Percentiles rank a stretch among this genome's conserved stretches.
Evolutionary conservation across 30 jellyfish, hydroid and myxozoan species (phyloP).

Genomic region (Nemopilema nomurai): DNA sequence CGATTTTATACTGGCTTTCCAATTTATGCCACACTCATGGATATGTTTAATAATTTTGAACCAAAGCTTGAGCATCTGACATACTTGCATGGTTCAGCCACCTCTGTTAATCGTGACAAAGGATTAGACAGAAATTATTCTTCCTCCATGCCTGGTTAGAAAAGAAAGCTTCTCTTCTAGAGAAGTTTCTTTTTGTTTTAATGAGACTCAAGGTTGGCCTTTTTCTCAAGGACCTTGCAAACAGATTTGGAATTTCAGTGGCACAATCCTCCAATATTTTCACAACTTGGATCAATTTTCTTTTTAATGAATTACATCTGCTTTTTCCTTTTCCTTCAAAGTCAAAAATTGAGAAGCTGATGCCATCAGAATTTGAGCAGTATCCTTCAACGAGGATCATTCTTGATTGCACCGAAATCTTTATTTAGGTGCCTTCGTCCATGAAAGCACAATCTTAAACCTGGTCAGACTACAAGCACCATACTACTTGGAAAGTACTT

Average conservation of each 20-base stretch:
- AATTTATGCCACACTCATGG: slow-evolving; percentile 17
- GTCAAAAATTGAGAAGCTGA: background rate
- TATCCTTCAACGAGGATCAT: slow-evolving; percentile 49
- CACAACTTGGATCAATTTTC: slow-evolving; percentile 54
- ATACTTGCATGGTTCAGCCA: slow-evolving; percentile 36
- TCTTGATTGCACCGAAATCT: slow-evolving; percentile 57
- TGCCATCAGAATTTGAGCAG: slow-evolving; percentile 25
- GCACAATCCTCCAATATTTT: slow-evolving; percentile 41
- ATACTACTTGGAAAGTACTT: slow-evolving; percentile 21
- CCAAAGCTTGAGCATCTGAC: slow-evolving; percentile 8
- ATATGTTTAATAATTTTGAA: slow-evolving; percentile 8
- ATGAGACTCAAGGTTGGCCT: slow-evolving; percentile 43
- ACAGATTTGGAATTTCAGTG: slow-evolving; percentile 29
- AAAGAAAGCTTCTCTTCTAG: slow-evolving; percentile 34
- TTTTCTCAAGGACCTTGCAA: slow-evolving; percentile 25
- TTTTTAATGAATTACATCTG: background rate
- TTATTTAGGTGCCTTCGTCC: slow-evolving; percentile 42
- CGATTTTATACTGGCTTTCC: slow-evolving; percentile 37
- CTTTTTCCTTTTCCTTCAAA: slow-evolving; percentile 22
- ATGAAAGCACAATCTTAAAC: slow-evolving; percentile 18
- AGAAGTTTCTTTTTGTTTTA: slow-evolving; percentile 36
- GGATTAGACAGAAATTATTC: background rate
- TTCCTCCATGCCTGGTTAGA: slow-evolving; percentile 33
- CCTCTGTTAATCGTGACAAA: slow-evolving; percentile 4
- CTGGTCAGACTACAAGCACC: slow-evolving; percentile 17